Base-by-base conservation (phyloP, 2,797 vertebrate genomes). In the Dryobates pubescens region DNA sequence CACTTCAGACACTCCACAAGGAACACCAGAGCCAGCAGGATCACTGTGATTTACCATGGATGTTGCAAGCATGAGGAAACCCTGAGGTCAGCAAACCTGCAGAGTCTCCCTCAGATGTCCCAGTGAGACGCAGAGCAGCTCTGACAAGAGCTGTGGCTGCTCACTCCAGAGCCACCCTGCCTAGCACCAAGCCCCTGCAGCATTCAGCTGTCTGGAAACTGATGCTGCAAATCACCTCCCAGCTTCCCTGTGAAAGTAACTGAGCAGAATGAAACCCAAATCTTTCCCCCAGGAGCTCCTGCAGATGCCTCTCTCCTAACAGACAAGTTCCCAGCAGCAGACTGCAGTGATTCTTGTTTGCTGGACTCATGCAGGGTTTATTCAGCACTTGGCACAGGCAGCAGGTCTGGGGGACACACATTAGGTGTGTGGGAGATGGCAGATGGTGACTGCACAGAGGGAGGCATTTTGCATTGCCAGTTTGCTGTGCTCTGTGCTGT, bases 91-190 rank as follows among this genome's bases (percentile, higher is more conserved):
- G 10, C 24, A 77, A 83, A 45, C 7, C 47, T 70, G 26, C 45
- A 24, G 4, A 6, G 36, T 58, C 43, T 81, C 16, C 18, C 41
- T 34, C 70, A 63, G 30, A 41, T 27, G 24, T 30, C 5, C 34
- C 23, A 43, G 58, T 10, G 80, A 85, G 47, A 30, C 45, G 27
- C 71, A 89, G 56, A 89, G 34, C 43, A 77, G 30, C 56, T 57
- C 77, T 85, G 85, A 18, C 23, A 54, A 1, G 0, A 3, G 27
- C 14, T 0, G 0, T 3, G 26, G 22, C 18, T 73, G 12, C 43
- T 61, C 47, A 13, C 34, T 89, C 63, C 57, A 51, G 61, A 86
- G 53, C 70, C 45, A 34, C 22, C 4, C 24, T 49, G 79, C 62
- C 47, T 20, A 32, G 36, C 75, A 34, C 5, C 5, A 34, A 34